Percentiles rank a stretch among this genome's conserved stretches.
These are phyloP conservation scores for Lepilemur septentrionalis DNA, from an alignment of 2,797 vertebrate genomes.

Conservation along the genomic window DNA sequence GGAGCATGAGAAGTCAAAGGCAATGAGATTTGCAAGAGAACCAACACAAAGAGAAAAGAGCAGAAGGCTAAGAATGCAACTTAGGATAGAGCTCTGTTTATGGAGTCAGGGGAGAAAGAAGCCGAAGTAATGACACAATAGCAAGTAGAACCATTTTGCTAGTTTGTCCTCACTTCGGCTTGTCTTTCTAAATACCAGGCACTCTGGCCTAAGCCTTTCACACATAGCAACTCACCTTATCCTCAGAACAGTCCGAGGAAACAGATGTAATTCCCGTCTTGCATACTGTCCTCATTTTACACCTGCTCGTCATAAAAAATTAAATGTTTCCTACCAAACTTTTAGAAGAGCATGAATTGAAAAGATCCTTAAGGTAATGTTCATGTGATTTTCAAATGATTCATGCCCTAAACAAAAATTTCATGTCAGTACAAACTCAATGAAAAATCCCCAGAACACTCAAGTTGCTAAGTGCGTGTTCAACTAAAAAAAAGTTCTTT, in stretches of 20 bases:
- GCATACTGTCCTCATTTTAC: neutral
- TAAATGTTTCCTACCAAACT: neutral
- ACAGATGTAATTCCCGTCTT: neutral
- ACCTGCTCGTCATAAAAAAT: neutral
- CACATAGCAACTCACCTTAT: neutral
- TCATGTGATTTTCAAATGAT: neutral
- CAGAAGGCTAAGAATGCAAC: neutral
- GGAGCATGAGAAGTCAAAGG: neutral
- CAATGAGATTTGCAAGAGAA: neutral
- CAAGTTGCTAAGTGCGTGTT: neutral
- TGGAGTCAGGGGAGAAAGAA: neutral
- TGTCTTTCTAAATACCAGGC: neutral
- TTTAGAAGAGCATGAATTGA: too few species aligned
- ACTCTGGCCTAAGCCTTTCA: neutral
- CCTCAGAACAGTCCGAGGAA: neutral
- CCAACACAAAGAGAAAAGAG: neutral
- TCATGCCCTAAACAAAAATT: neutral
- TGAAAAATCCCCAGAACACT: neutral
- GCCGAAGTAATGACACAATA: neutral
- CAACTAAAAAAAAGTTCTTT: neutral
- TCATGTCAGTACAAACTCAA: neutral
- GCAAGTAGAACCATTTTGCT: neutral
- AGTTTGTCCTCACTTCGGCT: neutral
- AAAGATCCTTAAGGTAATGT: neutral
- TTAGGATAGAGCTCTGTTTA: neutral